Base-by-base conservation (phyloP, 2,888 invertebrate genomes). In the Spodoptera littoralis region DNA sequence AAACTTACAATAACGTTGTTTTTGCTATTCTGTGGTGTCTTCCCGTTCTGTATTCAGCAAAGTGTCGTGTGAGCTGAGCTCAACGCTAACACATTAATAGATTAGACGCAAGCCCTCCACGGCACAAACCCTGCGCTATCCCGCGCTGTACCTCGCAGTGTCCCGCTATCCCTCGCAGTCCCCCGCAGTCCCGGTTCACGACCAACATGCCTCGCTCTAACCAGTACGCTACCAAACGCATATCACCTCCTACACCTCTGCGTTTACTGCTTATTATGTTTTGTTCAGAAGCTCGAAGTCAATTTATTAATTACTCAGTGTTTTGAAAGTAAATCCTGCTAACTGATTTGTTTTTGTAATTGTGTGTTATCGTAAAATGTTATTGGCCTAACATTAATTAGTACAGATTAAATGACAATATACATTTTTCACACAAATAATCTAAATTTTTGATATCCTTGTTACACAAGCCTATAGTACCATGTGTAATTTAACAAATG, bases 201-300 rank as follows among this genome's bases (percentile, higher is more conserved):
- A 67, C 65, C 62, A 72, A 75, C 80, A 75, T 79, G 81, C 85
- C 84, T 82, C 85, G 85, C 87, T 86, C 88, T 88, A 87, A 88
- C 86, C 83, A 83, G 77, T 84, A 84, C 86, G 85, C 84, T 84
- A 81, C 68, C 73, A 73, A 77, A 81, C 84, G 88, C 89, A 88
- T 87, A 88, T 88, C 88, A 85, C 88, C 85, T 86, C 84, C 65
- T 64, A 65, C 70, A 65, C 84, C 76, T 75, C 65, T 78, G 72
- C 79, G 79, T 79, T 77, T 79, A 69, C 80, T 72, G 85, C 86
- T 86, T 84, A 76, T 84, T 85, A 72, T 77, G 70, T 86, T 85
- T 67, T 81, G 79, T 86, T 85, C 66, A 68, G 76, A 81, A 81
- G 83, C 85, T 85, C 84, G 76, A 83, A 80, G 75, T 70, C 55